Evolutionary conservation across 2,888 invertebrate species (phyloP).

Genomic region (Protula sp.): DNA sequence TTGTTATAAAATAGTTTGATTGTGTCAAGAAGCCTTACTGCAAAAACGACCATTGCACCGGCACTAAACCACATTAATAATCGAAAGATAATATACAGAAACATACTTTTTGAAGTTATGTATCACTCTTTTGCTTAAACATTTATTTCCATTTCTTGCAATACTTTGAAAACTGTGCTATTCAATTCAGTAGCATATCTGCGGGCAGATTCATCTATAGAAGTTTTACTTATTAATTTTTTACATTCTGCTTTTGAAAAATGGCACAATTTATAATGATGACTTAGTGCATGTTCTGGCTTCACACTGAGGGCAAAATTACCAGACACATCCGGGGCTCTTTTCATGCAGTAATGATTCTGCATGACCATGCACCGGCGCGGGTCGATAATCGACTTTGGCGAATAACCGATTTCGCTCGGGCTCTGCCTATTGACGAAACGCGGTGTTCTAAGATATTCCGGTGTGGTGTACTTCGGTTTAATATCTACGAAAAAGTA

Average conservation of each 20-base stretch:
- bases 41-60: too few species aligned
- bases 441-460: conserved; percentile 2
- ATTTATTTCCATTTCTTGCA: too few species aligned
- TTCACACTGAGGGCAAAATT: conserved; percentile 3
- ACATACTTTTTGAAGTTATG: too few species aligned
- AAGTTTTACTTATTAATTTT: too few species aligned
- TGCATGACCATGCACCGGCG: conserved; percentile 10
- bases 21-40: too few species aligned
- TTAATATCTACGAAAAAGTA: conserved; percentile 17
- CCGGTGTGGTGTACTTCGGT: neutral
- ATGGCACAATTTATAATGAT: conserved; percentile 20
- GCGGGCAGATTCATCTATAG: too few species aligned
- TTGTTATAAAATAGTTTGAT: too few species aligned
- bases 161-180: too few species aligned
- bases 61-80: too few species aligned
- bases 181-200: too few species aligned
- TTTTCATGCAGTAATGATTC: conserved; percentile 12
- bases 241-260: conserved; percentile 4
- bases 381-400: conserved; percentile 19
- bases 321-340: neutral
- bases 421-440: conserved; percentile 1
- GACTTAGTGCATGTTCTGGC: conserved; percentile 7
- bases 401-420: conserved; percentile 10
- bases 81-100: too few species aligned
- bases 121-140: too few species aligned